Evolutionary conservation across 2,113 vertebrate species (phyloP).

Genomic region (Camarhynchus parvulus): DNA sequence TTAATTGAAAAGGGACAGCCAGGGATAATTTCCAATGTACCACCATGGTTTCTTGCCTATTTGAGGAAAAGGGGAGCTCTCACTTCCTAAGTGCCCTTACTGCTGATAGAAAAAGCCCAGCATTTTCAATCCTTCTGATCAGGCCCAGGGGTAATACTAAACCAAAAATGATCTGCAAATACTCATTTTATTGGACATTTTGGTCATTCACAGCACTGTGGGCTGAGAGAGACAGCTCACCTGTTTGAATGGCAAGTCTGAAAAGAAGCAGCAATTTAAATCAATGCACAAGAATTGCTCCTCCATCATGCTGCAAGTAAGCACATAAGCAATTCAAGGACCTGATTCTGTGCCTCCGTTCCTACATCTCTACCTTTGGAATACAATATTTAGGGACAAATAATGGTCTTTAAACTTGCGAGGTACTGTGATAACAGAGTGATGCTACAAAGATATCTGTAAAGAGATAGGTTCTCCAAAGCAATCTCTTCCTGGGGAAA

Average conservation of each 20-base stretch:
- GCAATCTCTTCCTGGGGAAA: background rate
- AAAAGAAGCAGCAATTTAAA: background rate
- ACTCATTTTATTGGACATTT: background rate
- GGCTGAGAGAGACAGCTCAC: background rate
- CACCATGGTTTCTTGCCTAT: background rate
- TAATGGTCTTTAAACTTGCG: background rate
- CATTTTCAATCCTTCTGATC: background rate
- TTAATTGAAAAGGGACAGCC: slow-evolving; percentile 67
- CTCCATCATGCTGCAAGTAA: background rate
- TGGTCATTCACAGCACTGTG: background rate
- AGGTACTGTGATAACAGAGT: background rate
- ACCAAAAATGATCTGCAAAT: background rate
- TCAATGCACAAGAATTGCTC: background rate
- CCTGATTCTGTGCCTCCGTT: background rate
- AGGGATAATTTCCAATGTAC: slow-evolving; percentile 47
- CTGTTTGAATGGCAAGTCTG: background rate
- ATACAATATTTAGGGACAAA: background rate
- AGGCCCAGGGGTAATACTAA: background rate
- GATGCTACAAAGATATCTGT: background rate
- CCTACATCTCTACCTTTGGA: background rate
- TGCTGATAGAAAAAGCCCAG: background rate
- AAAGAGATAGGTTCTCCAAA: background rate
- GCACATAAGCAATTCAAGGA: fast-evolving
- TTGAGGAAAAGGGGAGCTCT: slow-evolving; percentile 13
- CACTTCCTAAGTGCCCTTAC: background rate